Percentiles rank a stretch among this genome's conserved stretches.
phyloP scores from a whole-genome alignment of 37 sponge, comb jelly and placozoan genomes.

The Ephydatia muelleri region DNA sequence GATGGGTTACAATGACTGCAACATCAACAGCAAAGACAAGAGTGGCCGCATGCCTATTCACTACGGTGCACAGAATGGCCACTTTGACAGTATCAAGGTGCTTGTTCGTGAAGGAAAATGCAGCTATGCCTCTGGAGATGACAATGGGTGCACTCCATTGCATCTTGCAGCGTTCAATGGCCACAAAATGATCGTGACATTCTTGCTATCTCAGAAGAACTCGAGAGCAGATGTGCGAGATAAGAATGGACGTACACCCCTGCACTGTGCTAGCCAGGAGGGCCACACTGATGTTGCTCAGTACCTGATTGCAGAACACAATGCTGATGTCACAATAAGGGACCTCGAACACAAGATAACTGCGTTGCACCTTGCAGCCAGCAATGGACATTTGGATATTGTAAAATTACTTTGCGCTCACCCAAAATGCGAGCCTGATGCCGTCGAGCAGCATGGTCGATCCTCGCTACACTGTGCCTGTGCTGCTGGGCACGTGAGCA shows the following conservation, averaged over 20 bases:
- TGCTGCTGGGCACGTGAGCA: conserved; percentile 47
- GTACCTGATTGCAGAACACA: conserved; percentile 25
- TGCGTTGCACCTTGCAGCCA: conserved; percentile 44
- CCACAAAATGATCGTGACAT: conserved; percentile 54
- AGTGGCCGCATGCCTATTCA: conserved; percentile 71
- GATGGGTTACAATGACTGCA: conserved; percentile 40
- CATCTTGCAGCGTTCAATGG: conserved; percentile 70
- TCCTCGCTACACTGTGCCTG: conserved; percentile 51
- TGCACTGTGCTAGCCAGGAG: conserved; percentile 77
- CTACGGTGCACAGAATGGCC: conserved; percentile 70
- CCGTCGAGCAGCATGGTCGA: conserved; percentile 5
- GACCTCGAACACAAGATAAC: conserved; percentile 32
- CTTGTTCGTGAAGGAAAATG: conserved; percentile 31
- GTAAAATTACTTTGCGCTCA: conserved; percentile 31
- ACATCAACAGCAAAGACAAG: conserved; percentile 35
- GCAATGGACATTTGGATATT: conserved; percentile 31
- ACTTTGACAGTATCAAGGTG: conserved; percentile 50
- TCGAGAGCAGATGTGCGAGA: conserved; percentile 13
- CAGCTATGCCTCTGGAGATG: conserved; percentile 21
- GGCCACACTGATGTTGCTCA: conserved; percentile 62
- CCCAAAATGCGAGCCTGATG: conserved; percentile 6
- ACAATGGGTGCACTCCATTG: conserved; percentile 61
- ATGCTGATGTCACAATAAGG: background rate
- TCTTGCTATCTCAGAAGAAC: conserved; percentile 32
- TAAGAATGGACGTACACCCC: conserved; percentile 34